phyloP scores from a whole-genome alignment of 2,113 vertebrate species.

The Atlantisia rogersi region DNA sequence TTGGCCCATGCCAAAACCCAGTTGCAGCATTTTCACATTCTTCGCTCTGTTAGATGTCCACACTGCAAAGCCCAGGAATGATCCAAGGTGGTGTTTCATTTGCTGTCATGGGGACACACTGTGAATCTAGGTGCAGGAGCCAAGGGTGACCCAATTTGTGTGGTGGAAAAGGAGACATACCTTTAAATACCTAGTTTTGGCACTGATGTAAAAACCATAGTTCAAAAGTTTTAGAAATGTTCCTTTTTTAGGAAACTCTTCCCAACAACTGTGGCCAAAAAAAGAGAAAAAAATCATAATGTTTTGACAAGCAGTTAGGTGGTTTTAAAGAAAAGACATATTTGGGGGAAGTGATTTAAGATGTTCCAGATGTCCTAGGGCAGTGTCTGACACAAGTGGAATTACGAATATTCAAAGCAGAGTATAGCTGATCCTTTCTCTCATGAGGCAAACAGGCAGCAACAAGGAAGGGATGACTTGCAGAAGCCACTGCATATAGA shows the following conservation, averaged over 20 bases:
- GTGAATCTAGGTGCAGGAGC: neutral
- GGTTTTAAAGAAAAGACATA: slow-evolving; percentile 37
- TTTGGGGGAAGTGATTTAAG: slow-evolving; percentile 14
- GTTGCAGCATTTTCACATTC: neutral
- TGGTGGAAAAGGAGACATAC: neutral
- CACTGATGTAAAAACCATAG: neutral
- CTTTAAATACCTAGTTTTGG: neutral
- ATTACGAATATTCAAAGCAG: slow-evolving; percentile 45
- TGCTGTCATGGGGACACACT: neutral
- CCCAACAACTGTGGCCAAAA: neutral
- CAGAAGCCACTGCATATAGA: neutral
- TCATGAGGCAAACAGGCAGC: neutral
- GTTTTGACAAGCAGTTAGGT: slow-evolving; percentile 14
- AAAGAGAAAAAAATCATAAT: neutral
- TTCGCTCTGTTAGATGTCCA: neutral
- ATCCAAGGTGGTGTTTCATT: neutral
- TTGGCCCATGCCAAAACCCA: neutral
- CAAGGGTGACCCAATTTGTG: neutral
- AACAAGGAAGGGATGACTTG: neutral
- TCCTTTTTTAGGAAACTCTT: neutral
- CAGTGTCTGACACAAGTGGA: neutral
- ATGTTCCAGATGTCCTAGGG: slow-evolving; percentile 12
- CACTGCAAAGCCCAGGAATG: neutral
- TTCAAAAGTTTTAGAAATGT: neutral
- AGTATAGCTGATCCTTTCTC: neutral